Percentiles rank a stretch among this genome's conserved stretches.
These are phyloP conservation scores for Acipenser oxyrinchus DNA, from an alignment of 2,797 vertebrate genomes.

Conservation along the genomic window DNA sequence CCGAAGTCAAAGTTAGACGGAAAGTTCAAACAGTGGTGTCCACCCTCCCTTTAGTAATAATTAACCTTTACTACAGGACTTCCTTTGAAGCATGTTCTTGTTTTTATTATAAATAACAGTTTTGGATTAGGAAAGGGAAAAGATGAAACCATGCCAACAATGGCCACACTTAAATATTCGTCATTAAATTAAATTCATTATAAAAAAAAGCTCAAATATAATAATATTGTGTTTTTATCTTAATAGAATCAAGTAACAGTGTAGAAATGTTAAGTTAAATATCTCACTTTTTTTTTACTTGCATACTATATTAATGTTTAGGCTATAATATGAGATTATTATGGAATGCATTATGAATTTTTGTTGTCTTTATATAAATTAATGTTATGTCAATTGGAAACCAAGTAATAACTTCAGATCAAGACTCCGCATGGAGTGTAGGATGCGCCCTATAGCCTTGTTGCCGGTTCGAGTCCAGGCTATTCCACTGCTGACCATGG, in stretches of 20 bases:
- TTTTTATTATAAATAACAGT: constrained; percentile 65
- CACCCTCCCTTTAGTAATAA: constrained; percentile 74
- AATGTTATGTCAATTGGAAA: too few species aligned
- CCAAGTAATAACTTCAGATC: too few species aligned
- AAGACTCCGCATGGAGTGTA: too few species aligned
- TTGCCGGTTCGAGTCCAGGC: too few species aligned
- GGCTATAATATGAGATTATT: neutral
- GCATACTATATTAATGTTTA: neutral
- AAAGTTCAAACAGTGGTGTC: constrained; percentile 58
- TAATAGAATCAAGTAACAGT: constrained; percentile 10
- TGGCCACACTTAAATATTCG: neutral
- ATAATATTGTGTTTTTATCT: constrained; percentile 1
- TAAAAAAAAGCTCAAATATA: constrained; percentile 12
- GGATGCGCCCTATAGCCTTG: too few species aligned
- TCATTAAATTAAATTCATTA: constrained; percentile 18
- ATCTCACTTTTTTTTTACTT: neutral
- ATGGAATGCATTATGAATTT: neutral
- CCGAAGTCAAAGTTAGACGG: constrained; percentile 54
- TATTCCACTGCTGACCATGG: too few species aligned
- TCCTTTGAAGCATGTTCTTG: constrained; percentile 64
- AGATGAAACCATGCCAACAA: constrained; percentile 56
- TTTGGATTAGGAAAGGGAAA: constrained; percentile 68
- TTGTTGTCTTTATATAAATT: too few species aligned
- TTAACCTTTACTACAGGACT: constrained; percentile 71
- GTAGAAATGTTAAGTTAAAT: too few species aligned